These are phyloP conservation scores for Erethizon dorsatum DNA, from an alignment of 2,797 vertebrate genomes.

Conservation along the genomic window DNA sequence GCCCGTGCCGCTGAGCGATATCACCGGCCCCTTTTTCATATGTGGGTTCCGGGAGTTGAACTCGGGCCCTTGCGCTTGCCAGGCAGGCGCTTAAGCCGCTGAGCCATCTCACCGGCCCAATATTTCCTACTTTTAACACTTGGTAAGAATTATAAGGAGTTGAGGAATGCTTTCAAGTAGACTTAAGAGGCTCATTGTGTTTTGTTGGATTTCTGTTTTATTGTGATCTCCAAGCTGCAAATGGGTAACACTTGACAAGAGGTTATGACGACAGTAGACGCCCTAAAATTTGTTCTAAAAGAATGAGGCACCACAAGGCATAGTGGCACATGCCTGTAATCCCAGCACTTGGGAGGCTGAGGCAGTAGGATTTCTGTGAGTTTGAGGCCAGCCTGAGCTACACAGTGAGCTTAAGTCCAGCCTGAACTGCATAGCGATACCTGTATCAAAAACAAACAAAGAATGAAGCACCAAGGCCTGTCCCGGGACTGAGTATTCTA, in stretches of 20 bases:
- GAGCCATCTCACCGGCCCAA: too few relatives aligned
- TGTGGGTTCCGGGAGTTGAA: too few relatives aligned
- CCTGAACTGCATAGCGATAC: not conserved
- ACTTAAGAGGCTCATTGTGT: constrained; percentile 4
- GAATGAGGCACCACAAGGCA: not conserved
- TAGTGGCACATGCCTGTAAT: too few relatives aligned
- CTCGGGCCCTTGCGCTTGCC: too few relatives aligned
- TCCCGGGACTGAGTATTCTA: not conserved
- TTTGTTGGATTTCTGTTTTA: constrained; percentile 33
- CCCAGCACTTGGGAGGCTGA: not conserved
- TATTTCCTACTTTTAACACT: not conserved
- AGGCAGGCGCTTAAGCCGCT: too few relatives aligned
- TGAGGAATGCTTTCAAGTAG: constrained; percentile 30
- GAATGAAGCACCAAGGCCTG: not conserved
- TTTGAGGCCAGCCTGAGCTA: not conserved
- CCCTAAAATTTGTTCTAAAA: constrained; percentile 39
- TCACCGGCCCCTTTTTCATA: too few relatives aligned
- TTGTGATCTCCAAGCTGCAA: constrained; percentile 21
- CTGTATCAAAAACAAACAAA: not conserved
- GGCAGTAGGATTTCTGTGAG: not conserved
- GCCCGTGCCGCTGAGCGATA: too few relatives aligned
- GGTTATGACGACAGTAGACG: not conserved
- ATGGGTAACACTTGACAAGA: not conserved
- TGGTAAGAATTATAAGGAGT: constrained; percentile 30
- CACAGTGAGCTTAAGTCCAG: not conserved